phyloP scores from a whole-genome alignment of 64 coral and sea anemone species.

The Cladopsammia gracilis region DNA sequence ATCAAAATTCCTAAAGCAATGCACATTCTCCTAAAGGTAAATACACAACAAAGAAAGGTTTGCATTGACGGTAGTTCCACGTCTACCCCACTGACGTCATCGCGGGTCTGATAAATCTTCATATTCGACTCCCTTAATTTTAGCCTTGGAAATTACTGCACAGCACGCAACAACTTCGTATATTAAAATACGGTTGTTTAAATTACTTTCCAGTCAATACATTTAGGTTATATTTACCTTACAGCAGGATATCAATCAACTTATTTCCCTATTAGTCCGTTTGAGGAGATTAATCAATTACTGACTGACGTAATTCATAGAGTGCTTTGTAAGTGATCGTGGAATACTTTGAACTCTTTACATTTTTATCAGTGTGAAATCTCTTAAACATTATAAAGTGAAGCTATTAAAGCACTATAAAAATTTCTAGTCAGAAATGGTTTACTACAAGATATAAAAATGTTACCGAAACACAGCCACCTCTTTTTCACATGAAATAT shows the following conservation, averaged over 20 bases:
- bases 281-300: neutral
- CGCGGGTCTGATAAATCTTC: neutral
- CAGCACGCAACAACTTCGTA: neutral
- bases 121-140: neutral
- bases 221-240: neutral
- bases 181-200: no score
- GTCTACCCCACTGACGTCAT: conserved; percentile 4
- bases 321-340: no score
- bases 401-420: no score
- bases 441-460: no score
- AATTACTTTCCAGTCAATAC: no score
- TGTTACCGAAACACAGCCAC: no score
- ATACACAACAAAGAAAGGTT: neutral
- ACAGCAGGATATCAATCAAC: neutral
- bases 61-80: neutral
- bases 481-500: no score
- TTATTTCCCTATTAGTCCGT: neutral
- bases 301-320: no score
- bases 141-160: neutral
- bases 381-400: no score
- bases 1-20: conserved; percentile 1
- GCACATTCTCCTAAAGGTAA: neutral
- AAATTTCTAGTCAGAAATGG: no score
- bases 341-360: no score
- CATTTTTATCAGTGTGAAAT: no score